Conservation (phyloP, 1,140 invertebrate genomes). For the Liolophura sinensis region DNA sequence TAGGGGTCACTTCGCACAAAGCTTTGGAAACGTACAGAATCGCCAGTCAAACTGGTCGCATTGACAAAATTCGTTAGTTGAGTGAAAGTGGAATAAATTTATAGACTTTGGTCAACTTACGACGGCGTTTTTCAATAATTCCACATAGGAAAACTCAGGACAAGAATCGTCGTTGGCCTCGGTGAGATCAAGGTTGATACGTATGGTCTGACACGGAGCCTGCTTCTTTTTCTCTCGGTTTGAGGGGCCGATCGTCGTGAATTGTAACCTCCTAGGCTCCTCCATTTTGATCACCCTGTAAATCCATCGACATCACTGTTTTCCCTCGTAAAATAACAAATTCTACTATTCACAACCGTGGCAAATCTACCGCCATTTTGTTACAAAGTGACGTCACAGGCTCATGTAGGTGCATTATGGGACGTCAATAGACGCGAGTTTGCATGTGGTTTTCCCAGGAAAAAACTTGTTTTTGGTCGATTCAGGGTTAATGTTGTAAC, state of each 20-base stretch:
- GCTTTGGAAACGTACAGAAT: neutral
- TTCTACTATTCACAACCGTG: slow-evolving; percentile 16
- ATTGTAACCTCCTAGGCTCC: slow-evolving; percentile 63
- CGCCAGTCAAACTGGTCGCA: too few species aligned
- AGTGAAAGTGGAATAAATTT: slow-evolving; percentile 14
- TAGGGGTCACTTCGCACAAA: neutral
- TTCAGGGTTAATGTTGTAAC: too few species aligned
- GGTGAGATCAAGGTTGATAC: slow-evolving; percentile 65
- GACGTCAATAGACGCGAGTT: slow-evolving; percentile 9
- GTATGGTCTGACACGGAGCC: slow-evolving; percentile 61
- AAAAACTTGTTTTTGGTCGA: too few species aligned
- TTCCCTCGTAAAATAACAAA: slow-evolving; percentile 17
- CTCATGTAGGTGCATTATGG: too few species aligned
- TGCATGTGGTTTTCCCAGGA: neutral
- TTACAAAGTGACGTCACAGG: slow-evolving; percentile 30
- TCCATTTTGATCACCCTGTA: slow-evolving; percentile 54
- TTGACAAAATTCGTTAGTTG: neutral
- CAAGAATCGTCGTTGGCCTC: slow-evolving; percentile 70
- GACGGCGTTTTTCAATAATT: slow-evolving; percentile 66
- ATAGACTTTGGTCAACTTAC: slow-evolving; percentile 61
- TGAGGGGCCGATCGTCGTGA: slow-evolving; percentile 56
- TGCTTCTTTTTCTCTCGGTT: slow-evolving; percentile 57
- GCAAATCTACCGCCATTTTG: slow-evolving; percentile 43
- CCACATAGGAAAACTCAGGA: slow-evolving; percentile 70
- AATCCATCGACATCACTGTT: slow-evolving; percentile 14